A percentile compares a stretch with the other conserved stretches of the same genome.
Evolutionary conservation across 1,140 invertebrate genomes (phyloP).

Genomic region (Tribolium madens): DNA sequence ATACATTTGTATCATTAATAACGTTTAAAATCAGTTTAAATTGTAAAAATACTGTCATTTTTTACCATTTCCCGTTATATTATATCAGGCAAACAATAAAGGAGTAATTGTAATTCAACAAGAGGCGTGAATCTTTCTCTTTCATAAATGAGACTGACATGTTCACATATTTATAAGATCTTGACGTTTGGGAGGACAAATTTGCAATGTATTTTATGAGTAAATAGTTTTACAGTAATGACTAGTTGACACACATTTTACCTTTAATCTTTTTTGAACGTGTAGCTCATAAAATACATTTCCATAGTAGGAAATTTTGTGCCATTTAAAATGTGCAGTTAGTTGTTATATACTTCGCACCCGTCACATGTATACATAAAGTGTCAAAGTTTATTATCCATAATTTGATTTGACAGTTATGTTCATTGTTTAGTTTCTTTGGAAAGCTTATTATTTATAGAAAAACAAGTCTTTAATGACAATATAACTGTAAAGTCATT

Average conservation of each 20-base stretch:
- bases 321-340: neutral
- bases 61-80: neutral
- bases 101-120: neutral
- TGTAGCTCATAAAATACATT: neutral
- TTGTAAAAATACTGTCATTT: neutral
- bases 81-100: neutral
- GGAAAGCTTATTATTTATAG: neutral
- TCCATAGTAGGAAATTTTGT: neutral
- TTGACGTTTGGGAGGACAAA: neutral
- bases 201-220: neutral
- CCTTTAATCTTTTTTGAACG: neutral
- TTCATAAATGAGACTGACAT: neutral
- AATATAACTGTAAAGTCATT: neutral
- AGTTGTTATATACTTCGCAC: neutral
- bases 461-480: neutral
- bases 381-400: neutral
- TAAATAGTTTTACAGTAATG: neutral
- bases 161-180: neutral
- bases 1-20: no score
- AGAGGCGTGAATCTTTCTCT: neutral
- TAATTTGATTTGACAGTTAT: neutral
- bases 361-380: neutral
- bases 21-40: no score
- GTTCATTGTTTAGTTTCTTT: neutral
- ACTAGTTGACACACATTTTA: neutral